Conservation (phyloP, 2,797 vertebrate species). For the Pyrrhura leucotis region DNA sequence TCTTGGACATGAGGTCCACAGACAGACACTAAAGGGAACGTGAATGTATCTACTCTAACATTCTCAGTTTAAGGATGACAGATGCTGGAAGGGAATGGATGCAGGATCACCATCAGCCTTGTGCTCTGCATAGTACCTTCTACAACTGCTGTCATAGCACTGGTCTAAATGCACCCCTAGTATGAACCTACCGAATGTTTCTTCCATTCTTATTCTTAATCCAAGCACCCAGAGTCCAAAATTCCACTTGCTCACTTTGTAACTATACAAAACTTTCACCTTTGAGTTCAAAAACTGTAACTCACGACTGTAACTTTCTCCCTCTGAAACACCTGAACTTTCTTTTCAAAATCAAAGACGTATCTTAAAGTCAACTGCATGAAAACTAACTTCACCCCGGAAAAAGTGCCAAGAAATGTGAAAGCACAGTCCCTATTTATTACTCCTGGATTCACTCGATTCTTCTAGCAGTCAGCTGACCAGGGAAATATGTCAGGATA, state of each 20-base stretch:
- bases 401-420: neutral
- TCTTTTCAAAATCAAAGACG: neutral
- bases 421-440: neutral
- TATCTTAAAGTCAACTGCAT: neutral
- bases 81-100: neutral
- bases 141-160: neutral
- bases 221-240: neutral
- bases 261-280: neutral
- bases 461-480: neutral
- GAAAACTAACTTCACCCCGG: neutral
- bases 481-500: neutral
- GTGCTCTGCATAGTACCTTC: neutral
- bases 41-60: neutral
- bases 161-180: neutral
- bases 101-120: neutral
- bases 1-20: neutral
- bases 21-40: neutral
- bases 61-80: accelerated
- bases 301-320: accelerated
- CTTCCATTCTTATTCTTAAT: neutral
- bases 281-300: neutral
- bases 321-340: neutral
- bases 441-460: neutral
- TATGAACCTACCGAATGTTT: neutral
- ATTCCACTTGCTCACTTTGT: neutral